Conservation (phyloP, 2,113 vertebrate genomes). For the Hypocryptadius cinnamomeus region DNA sequence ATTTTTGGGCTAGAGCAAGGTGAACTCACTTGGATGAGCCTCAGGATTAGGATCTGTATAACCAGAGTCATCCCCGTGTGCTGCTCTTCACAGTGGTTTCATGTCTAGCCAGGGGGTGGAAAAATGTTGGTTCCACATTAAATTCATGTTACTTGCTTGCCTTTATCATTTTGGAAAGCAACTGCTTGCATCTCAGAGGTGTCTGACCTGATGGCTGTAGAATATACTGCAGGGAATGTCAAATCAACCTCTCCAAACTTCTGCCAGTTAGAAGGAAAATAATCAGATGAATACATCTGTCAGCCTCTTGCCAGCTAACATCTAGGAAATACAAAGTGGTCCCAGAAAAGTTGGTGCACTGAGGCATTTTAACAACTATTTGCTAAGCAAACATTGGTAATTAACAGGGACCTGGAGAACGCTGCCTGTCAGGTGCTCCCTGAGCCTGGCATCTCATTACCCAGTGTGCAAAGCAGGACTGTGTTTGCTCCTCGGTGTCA, state of each 20-base stretch:
- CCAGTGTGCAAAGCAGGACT: neutral
- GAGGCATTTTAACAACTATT: neutral
- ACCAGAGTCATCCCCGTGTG: neutral
- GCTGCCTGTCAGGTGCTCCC: neutral
- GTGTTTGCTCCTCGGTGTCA: accelerated
- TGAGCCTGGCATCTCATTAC: neutral
- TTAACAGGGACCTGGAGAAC: neutral
- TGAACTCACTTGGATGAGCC: neutral
- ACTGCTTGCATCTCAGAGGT: neutral
- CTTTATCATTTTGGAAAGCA: neutral
- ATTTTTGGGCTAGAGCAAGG: neutral
- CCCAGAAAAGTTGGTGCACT: neutral
- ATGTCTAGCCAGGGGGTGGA: neutral
- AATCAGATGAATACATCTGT: neutral
- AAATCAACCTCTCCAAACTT: neutral
- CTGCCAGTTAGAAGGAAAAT: neutral
- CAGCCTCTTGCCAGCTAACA: neutral
- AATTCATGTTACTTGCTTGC: neutral
- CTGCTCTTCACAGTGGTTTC: neutral
- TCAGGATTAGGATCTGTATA: neutral
- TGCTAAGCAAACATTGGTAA: conserved; percentile 24
- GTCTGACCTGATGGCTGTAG: neutral
- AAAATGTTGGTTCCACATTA: neutral
- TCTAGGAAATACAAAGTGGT: neutral
- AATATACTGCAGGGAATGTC: neutral